Evolutionary conservation across 2,113 vertebrate species (phyloP).

Genomic region (Corythaeola cristata): DNA sequence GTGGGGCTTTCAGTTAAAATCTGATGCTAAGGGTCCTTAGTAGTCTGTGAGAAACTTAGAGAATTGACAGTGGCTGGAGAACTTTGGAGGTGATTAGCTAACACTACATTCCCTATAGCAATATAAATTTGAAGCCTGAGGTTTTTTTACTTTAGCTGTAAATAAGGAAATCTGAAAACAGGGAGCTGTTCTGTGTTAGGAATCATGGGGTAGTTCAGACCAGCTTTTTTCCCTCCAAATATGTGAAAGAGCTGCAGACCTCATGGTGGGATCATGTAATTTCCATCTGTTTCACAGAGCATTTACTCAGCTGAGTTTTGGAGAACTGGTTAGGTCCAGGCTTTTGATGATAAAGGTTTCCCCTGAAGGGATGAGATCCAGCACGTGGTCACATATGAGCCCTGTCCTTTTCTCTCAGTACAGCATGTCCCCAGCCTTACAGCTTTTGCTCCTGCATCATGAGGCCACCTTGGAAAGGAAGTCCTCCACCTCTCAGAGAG

Average conservation of each 20-base stretch:
- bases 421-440: rapidly evolving
- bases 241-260: background rate
- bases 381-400: background rate
- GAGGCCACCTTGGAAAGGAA: background rate
- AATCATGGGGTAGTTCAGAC: background rate
- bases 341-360: background rate
- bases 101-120: background rate
- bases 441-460: background rate
- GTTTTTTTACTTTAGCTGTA: background rate
- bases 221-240: background rate
- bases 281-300: background rate
- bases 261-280: background rate
- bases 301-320: background rate
- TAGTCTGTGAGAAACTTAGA: background rate
- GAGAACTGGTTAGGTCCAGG: background rate
- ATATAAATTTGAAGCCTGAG: background rate
- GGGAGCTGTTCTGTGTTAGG: background rate
- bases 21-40: background rate
- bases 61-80: background rate
- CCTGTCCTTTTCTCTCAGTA: background rate
- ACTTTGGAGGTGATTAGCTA: background rate
- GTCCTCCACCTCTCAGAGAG: background rate
- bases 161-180: background rate
- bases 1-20: background rate
- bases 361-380: background rate